Base-by-base conservation (phyloP, 2,888 invertebrate genomes). In the Drosophila atripex region DNA sequence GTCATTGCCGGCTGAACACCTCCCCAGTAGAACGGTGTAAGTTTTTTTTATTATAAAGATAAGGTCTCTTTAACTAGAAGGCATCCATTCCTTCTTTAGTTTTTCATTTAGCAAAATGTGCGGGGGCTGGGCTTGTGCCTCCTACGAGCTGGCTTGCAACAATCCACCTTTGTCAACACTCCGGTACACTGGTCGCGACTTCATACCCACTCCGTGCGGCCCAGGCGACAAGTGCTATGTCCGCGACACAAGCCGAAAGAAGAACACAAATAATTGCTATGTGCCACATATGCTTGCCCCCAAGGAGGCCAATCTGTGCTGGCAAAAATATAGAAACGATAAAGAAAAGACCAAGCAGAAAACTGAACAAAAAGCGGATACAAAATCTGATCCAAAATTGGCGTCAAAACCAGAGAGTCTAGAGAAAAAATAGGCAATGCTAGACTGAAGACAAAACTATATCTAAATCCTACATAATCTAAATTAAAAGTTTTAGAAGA, bases 101-200 rank as follows among this genome's bases (percentile, higher is more conserved):
- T 28, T 1, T 12, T 12, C 35, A 1, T 39, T 39, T 1, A n/a
- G n/a, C 18, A 60, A 39, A 39, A 82, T 82, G 86, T 82, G 80
- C 55, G 80, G 86, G 16, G 88, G 80, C 52, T 87, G 80, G 88
- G 82, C 80, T 0, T 82, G 80, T 54, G 85, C 82, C 43, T 82
- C 86, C 0, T 82, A 73, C n/a, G 47, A 63, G 14, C 14, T 87
- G 51, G 86, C 82, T 2, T 72, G 76, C 51, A 76, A 70, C 14
- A 87, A 82, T 70, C 73, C 76, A 0, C 69, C 70, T 0, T 52
- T 87, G 14, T 85, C 86, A 47, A 85, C 83, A 0, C 2, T 87
- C 14, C 73, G 80, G 1, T 87, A 50, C 5, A 78, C 86, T 0
- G 88, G 87, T 0, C 52, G 80, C 0, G 71, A 75, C 14, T 85